Base-by-base conservation (phyloP, 2,113 vertebrate genomes). In the Antidorcas marsupialis region DNA sequence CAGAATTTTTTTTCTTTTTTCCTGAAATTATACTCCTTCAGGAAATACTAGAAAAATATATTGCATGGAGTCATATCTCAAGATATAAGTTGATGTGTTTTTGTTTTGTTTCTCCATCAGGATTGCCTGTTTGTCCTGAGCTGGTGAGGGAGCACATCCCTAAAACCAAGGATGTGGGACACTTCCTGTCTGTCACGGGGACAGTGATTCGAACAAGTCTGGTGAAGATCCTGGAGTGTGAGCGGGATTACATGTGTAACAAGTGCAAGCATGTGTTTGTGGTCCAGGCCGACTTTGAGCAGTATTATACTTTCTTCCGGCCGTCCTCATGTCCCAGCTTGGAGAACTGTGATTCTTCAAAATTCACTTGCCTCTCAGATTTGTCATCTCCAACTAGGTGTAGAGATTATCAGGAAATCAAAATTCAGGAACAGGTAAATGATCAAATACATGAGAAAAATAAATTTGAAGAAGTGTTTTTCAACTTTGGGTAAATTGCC, bases 381-480 rank as follows among this genome's bases (percentile, higher is more conserved):
- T 98, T 99, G 74, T 96, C 99, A 64, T 98, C 98, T 94, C 99
- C 99, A 2, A 39, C 98, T 25, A 98, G 98, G 95, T 99, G 99
- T 98, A 99, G 98, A 91, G 99, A 99, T 98, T 99, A 99, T 97
- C 99, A 99, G 98, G 99, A 99, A 98, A 99, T 99, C 91, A 99
- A 99, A 98, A 99, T 99, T 95, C 99, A 99, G 89, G 99, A 99
- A 95, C 99, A 99, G 98, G 99, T 99, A 95, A 98, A 52, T 90
- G 52, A 93, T 74, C 47, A 88, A 81, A 89, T 43, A 57, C 92
- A 23, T 89, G 60, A 55, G 71, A 82, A 91, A 92, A 91, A 28
- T 15, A 39, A 36, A 78, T 82, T 84, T 96, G 60, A 87, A 85
- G 59, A 90, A 78, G 6, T 88, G 16, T 13, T 94, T 88, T 96